Conservation (phyloP, 2,888 invertebrate genomes). For the Tethea ocularis region DNA sequence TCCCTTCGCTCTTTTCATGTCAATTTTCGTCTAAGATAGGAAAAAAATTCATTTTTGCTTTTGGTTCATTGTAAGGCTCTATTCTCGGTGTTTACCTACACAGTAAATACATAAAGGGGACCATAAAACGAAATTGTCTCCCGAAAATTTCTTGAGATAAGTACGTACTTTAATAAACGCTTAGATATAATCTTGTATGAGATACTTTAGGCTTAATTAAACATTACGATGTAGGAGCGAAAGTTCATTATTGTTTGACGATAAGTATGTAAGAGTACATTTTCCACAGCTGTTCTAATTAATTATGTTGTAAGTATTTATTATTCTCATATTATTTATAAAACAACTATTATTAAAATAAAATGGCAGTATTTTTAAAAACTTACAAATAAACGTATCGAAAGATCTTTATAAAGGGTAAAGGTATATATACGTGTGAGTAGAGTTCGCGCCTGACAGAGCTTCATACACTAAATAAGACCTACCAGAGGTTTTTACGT, state of each 20-base stretch:
- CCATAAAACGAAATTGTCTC: constrained; percentile 25
- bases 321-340: too few species aligned
- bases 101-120: background rate
- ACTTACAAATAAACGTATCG: too few species aligned
- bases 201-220: constrained; percentile 1
- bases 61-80: constrained; percentile 6
- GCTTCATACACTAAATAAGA: too few species aligned
- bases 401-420: too few species aligned
- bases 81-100: constrained; percentile 5
- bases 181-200: constrained; percentile 2
- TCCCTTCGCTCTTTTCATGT: constrained; percentile 28
- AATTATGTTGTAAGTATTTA: background rate
- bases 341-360: too few species aligned
- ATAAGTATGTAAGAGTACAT: background rate
- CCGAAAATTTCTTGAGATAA: constrained; percentile 23
- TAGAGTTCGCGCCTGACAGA: too few species aligned
- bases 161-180: constrained; percentile 12
- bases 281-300: background rate
- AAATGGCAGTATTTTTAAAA: too few species aligned
- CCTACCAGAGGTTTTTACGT: too few species aligned
- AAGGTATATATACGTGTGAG: too few species aligned
- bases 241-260: background rate
- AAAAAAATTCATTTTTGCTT: constrained; percentile 23
- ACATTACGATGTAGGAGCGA: background rate
- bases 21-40: constrained; percentile 34